A percentile compares a stretch with the other conserved stretches of the same genome.
phyloP scores from a whole-genome alignment of 2,113 vertebrate genomes.

The Noctilio leporinus region DNA sequence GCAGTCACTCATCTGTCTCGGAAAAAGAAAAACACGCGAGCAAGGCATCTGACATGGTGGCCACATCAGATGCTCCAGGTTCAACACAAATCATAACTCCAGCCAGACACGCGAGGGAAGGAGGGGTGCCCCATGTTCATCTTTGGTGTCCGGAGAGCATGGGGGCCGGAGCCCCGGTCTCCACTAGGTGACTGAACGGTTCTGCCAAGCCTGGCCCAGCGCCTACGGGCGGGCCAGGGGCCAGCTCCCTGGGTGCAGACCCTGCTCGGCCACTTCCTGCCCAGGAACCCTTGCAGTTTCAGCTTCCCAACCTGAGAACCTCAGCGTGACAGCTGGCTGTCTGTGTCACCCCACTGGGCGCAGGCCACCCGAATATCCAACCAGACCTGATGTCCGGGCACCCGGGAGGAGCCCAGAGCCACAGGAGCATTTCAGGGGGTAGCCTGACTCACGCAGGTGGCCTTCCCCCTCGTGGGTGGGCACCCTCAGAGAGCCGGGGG shows the following conservation, averaged over 20 bases:
- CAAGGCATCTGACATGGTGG: neutral
- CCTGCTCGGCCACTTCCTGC: neutral
- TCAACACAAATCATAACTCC: neutral
- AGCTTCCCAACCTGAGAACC: no score
- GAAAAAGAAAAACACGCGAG: neutral
- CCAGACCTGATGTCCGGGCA: neutral
- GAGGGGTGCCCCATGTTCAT: no score
- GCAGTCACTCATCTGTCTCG: neutral
- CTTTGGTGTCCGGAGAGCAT: no score
- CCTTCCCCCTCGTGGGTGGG: rapidly evolving
- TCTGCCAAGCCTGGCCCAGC: neutral
- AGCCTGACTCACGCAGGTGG: no score
- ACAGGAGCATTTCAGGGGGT: neutral
- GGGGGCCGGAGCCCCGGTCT: neutral
- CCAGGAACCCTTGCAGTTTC: neutral
- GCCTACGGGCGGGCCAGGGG: neutral
- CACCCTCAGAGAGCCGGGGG: neutral
- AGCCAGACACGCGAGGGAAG: no score
- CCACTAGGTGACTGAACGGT: neutral
- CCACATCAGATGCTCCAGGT: neutral
- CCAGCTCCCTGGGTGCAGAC: rapidly evolving
- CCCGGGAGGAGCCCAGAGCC: neutral
- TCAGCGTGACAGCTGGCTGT: neutral
- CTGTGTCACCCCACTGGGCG: neutral
- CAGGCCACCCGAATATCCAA: neutral